Base-by-base conservation (phyloP, 2,797 vertebrate genomes). In the Nyctalus aviator region DNA sequence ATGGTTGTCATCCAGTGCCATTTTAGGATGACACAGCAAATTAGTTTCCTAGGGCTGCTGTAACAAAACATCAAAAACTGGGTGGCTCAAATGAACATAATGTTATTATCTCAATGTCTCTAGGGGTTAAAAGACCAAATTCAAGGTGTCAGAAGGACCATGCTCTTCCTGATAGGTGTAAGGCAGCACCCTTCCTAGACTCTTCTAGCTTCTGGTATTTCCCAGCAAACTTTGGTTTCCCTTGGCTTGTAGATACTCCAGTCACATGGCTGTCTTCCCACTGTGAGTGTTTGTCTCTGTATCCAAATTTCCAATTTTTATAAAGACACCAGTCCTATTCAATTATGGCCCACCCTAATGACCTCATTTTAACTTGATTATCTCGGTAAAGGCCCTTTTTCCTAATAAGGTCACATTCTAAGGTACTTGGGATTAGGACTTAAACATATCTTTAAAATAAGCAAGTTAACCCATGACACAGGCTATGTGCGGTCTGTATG, bases 301-400 rank as follows among this genome's bases (percentile, higher is more conserved):
- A 35, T 50, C 64, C 48, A 64, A 59, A 89, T 46, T 69, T 62
- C 81, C 11, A 32, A 64, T 46, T 66, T 76, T 79, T 76, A 48
- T 64, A 94, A 92, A 64, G 18, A 87, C 8, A 76, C 17, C 2
- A 82, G 78, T 90, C 59, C 57, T 82, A 83, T 72, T 92, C 23
- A 12, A 92, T 88, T 94, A 76, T 4, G 14, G 59, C 18, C 59
- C 32, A 81, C 27, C 13, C 13, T 15, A 50, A 75, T 37, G 48
- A 68, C 79, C 21, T 94, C 57, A 55, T 72, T 94, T 94, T 85
- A 94, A 69, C 79, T 85, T n/a, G 41, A 79, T 69, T 71, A 41
- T n/a, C 66, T 85, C 37, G 79, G 5, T 23, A 79, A 88, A 87
- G 82, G 9, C 15, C 46, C 41, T 68, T 18, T 88, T 95, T 92